phyloP scores from a whole-genome alignment of 2,797 vertebrate genomes.

The Eleutherodactylus coqui region DNA sequence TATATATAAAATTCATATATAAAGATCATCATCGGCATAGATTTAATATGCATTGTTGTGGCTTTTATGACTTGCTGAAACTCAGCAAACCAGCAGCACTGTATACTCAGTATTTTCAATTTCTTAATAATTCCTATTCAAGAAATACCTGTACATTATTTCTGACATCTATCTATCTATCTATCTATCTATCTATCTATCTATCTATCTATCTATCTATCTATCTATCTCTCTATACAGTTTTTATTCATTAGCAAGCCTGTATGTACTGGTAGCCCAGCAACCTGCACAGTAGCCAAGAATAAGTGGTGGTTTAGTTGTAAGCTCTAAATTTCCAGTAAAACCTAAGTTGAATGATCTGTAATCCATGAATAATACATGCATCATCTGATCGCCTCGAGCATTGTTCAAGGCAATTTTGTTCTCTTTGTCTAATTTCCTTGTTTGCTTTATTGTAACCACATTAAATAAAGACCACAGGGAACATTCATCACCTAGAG shows the following conservation, averaged over 20 bases:
- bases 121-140: not conserved
- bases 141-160: too few relatives aligned
- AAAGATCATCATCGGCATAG: too few relatives aligned
- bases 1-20: too few relatives aligned
- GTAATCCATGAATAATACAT: conserved; percentile 43
- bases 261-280: not conserved
- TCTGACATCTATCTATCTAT: not conserved
- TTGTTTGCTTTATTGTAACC: conserved; percentile 54
- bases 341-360: conserved; percentile 2
- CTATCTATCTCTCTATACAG: not conserved
- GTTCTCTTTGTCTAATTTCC: conserved; percentile 50
- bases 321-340: not conserved
- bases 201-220: not conserved
- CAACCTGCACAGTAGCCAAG: not conserved
- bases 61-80: not conserved
- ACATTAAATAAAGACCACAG: conserved; percentile 34
- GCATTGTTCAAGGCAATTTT: conserved; percentile 48
- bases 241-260: not conserved
- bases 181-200: conserved; percentile 4
- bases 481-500: conserved; percentile 34
- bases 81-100: not conserved
- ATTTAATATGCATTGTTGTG: too few relatives aligned
- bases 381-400: conserved; percentile 39
- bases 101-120: not conserved
- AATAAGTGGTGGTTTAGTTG: not conserved